Conservation (phyloP, 2,888 invertebrate species). For the Ormyrus pomaceus region DNA sequence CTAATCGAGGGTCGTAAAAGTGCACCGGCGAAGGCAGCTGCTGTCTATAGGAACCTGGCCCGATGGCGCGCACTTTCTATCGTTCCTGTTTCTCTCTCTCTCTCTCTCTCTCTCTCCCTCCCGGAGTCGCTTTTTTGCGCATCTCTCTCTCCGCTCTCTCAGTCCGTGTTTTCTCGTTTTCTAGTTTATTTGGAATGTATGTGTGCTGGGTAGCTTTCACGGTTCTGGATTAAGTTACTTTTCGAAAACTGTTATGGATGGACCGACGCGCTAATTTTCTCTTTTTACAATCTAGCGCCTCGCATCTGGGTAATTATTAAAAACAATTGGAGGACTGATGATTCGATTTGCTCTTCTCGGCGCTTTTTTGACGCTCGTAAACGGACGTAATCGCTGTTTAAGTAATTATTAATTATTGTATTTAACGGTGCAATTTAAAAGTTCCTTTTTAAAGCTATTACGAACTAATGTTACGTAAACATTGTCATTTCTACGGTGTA, state of each 20-base stretch:
- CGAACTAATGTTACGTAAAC: no score
- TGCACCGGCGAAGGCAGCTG: no score
- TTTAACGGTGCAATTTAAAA: neutral
- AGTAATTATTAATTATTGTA: neutral
- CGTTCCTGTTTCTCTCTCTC: slow-evolving; percentile 40
- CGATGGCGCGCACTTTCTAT: slow-evolving; percentile 40
- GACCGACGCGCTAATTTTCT: no score
- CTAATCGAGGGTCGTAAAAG: no score
- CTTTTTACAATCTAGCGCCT: no score
- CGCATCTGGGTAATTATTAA: no score
- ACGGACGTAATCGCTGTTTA: neutral
- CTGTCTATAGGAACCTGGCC: slow-evolving; percentile 26
- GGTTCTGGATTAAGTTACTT: no score
- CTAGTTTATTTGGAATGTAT: neutral
- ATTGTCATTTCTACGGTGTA: no score
- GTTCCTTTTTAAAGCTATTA: no score
- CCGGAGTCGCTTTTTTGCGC: slow-evolving; percentile 24
- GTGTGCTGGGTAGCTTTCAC: neutral
- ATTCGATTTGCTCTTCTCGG: no score
- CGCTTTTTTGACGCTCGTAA: neutral
- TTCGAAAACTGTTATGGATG: no score
- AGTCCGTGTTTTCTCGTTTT: slow-evolving; percentile 16
- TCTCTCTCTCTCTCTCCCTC: neutral
- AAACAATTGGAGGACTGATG: no score
- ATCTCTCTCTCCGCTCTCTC: slow-evolving; percentile 19